Percentiles rank a stretch among this genome's conserved stretches.
phyloP scores from a whole-genome alignment of 2,113 vertebrate genomes.

The human (Homo sapiens) region GRCh38 chr15:56771501-56772000 shows the following conservation, averaged over 20 bases:
- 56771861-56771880: neutral
- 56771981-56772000: neutral
- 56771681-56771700: neutral
- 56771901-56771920: neutral
- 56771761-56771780: neutral
- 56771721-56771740: neutral
- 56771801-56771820: neutral
- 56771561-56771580: neutral
- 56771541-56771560: neutral
- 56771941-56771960: neutral
- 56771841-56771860: neutral
- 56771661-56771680: neutral
- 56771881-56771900: neutral
- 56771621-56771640: neutral
- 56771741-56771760: neutral
- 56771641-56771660: neutral
- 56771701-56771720: neutral
- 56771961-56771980: constrained; percentile 5
- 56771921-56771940: neutral
- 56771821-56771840: neutral
- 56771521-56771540: constrained; percentile 1
- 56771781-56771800: neutral
- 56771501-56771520: neutral
- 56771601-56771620: neutral
- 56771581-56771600: neutral